phyloP scores from a whole-genome alignment of 2,797 vertebrate species.

The Mormyrus proboscirostris region DNA sequence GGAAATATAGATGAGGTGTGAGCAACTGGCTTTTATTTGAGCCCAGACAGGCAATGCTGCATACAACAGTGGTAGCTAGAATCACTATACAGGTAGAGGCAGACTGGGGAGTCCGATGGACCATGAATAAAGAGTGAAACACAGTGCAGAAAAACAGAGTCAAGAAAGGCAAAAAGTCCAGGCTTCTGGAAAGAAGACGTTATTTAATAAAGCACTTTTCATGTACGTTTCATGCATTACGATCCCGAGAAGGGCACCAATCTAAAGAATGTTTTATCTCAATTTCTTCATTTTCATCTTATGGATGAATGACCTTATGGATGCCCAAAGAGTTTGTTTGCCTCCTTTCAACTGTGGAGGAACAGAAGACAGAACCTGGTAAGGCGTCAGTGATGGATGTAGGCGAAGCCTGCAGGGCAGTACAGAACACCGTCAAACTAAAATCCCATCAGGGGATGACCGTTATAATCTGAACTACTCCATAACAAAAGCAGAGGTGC shows the following conservation, averaged over 20 bases:
- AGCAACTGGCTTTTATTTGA: background rate
- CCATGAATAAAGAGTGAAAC: background rate
- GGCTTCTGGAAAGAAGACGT: background rate
- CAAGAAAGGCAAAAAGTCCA: background rate
- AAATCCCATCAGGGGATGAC: background rate
- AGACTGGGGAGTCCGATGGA: background rate
- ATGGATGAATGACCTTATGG: background rate
- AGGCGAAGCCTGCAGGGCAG: background rate
- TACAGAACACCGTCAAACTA: background rate
- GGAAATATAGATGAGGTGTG: background rate
- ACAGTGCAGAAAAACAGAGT: background rate
- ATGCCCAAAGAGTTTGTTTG: background rate
- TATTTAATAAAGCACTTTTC: background rate
- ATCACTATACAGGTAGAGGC: background rate
- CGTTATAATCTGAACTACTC: background rate
- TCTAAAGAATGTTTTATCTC: background rate
- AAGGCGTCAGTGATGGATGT: background rate
- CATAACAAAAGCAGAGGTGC: background rate
- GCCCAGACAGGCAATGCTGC: background rate
- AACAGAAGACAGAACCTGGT: background rate
- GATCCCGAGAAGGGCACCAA: background rate
- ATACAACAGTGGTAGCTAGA: background rate
- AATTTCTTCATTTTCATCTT: background rate
- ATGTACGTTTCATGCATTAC: background rate
- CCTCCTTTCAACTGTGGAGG: background rate